Evolutionary conservation across 1,140 invertebrate species (phyloP), one percentile per base, ranked within the genome.

Genomic region (Venustaconcha ellipsiformis): DNA sequence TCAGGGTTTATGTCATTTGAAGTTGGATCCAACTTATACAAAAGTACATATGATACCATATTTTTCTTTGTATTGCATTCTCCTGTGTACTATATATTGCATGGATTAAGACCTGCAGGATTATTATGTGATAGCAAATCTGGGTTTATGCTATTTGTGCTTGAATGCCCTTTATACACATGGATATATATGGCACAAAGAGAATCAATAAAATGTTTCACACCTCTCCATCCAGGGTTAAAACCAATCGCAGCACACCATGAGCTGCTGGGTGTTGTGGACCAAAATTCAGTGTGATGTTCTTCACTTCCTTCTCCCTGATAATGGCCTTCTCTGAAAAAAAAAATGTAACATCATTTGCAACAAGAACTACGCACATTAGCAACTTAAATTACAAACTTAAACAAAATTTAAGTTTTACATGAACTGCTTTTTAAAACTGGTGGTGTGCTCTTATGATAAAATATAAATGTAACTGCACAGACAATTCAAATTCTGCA

Each of bases 181-280:
- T 8, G 5, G 37, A 48, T 48, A 48, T 8, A 48, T 48, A 48
- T 48, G 37, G 37, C 37, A 48, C 37, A 48, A 70, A 68, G 18
- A 18, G 30, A 60, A 56, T 70, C 14, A 75, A 26, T 48, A 14
- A 57, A 58, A 65, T n/a, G 14, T 59, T 5, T 73, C 76, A 87
- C 88, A 95, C 95, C 92, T 99, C 98, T 87, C 97, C 97, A 88
- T 98, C 95, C 1, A 99, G 90, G 88, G 99, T 96, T n/a, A 99
- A 88, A 2, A 99, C 94, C 13, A 99, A 92, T 70, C 98, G 93
- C 15, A 99, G 91, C 65, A 99, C 98, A 83, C 98, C 98, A 89
- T 99, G 98, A 87, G 98, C 98, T 78, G 98, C 97, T 1, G 98
- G 98, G 92, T 99, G 98, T 89, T 99, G 97, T 0, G 98, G 98